A percentile compares a stretch with the other conserved stretches of the same genome.
Conservation (phyloP, 1,140 invertebrate species). For the Cydia strobilella region DNA sequence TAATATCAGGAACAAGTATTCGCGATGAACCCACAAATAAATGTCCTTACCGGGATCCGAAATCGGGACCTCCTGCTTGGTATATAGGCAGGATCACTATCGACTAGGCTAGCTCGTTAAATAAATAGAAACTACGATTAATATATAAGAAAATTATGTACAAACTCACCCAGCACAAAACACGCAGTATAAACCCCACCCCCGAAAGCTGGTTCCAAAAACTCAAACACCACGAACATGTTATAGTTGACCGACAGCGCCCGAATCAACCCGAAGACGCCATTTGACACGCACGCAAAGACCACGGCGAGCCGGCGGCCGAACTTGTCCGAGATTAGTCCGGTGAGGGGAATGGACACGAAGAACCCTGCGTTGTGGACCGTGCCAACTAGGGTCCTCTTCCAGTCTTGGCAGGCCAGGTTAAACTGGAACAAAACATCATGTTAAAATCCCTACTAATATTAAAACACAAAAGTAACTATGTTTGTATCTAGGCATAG, state of each 20-base stretch:
- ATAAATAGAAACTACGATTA: too few species aligned
- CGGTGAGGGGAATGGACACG: conserved; percentile 84
- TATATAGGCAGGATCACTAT: too few species aligned
- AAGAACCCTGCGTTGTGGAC: conserved; percentile 87
- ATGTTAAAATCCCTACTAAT: background rate
- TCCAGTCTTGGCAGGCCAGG: conserved; percentile 83
- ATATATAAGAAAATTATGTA: background rate
- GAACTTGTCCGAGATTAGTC: conserved; percentile 83
- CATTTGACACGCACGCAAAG: conserved; percentile 80
- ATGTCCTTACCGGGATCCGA: too few species aligned
- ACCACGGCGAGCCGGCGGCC: conserved; percentile 83
- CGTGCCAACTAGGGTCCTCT: conserved; percentile 85
- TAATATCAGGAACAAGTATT: too few species aligned
- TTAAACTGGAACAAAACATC: conserved; percentile 62
- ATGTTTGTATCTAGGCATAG: too few species aligned
- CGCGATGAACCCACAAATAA: too few species aligned
- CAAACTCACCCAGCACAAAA: conserved; percentile 82
- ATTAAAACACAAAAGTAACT: too few species aligned
- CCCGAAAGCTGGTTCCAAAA: conserved; percentile 82
- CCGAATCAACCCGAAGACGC: conserved; percentile 82
- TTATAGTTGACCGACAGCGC: conserved; percentile 84
- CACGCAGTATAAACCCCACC: conserved; percentile 84
- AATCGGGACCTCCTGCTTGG: too few species aligned
- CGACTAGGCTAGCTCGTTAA: too few species aligned
- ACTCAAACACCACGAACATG: conserved; percentile 84